Base-by-base conservation (phyloP, 2,797 vertebrate genomes). In the Dendrocincla fuliginosa region DNA sequence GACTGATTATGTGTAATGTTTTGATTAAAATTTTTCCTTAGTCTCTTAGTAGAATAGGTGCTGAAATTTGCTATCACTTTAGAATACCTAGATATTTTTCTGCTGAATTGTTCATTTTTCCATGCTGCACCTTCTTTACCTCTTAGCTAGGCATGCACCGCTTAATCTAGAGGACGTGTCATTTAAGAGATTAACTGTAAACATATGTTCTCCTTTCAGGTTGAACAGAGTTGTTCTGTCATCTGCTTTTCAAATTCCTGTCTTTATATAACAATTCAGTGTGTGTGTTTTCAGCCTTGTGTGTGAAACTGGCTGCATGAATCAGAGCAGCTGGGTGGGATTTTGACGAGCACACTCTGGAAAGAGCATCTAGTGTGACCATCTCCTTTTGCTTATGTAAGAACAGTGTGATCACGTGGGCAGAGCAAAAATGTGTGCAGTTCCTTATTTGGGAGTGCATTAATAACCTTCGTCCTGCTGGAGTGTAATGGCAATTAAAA, bases 311-410 rank as follows among this genome's bases (percentile, higher is more conserved):
- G 84, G 59, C 85, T 89, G 65, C 5, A 6, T 97, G 96, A 97
- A 93, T 97, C 95, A 73, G 59, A 95, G 77, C 63, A 94, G 73
- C 78, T 92, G 93, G 91, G 85, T 96, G 85, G 89, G 91, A 96
- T 95, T 96, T 91, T 73, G 67, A 84, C 6, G 8, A 91, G 82
- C 24, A 6, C 53, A 1, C 46, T 90, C 91, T 92, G 92, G 92
- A 93, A 92, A 93, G 95, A 96, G 63, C 81, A 64, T 90, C 74
- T 92, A 68, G 60, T 95, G 93, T 96, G 93, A 94, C 84, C 67
- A 65, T 70, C 81, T 94, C 84, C 80, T 93, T 84, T 93, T 87
- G 80, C 93, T 93, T 94, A 91, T 95, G 89, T 94, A 94, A 95
- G 94, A 94, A 65, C 32, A 84, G 63, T 35, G 47, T 33, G 55